Conservation (phyloP, 2,797 vertebrate species). For the Enoplosus armatus region DNA sequence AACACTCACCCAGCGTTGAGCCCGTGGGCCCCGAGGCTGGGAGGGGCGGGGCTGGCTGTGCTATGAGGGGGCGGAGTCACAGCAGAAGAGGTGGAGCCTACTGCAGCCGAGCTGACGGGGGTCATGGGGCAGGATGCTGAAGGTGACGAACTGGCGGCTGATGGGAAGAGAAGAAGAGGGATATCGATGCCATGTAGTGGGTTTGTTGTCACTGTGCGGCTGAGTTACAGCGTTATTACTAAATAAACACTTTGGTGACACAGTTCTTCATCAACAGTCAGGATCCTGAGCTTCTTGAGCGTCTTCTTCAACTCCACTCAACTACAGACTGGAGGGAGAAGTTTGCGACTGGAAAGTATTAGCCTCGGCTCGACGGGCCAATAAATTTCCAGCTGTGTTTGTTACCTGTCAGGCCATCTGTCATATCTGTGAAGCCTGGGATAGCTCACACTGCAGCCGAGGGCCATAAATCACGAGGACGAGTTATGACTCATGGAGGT, state of each 20-base stretch:
- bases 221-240: conserved; percentile 28
- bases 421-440: conserved; percentile 58
- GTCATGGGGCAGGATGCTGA: conserved; percentile 88
- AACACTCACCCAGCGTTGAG: conserved; percentile 89
- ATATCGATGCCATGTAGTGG: not conserved
- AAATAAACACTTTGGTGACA: conserved; percentile 27
- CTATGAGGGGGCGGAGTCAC: conserved; percentile 89
- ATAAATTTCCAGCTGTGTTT: conserved; percentile 74
- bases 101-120: conserved; percentile 83
- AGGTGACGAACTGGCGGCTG: conserved; percentile 88
- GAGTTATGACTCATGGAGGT: conserved; percentile 59
- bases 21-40: conserved; percentile 83
- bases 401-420: conserved; percentile 68
- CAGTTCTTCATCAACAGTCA: conserved; percentile 36
- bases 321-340: conserved; percentile 22
- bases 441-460: conserved; percentile 31
- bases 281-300: conserved; percentile 4
- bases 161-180: conserved; percentile 43
- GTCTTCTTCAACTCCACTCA: conserved; percentile 23
- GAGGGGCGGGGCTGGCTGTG: conserved; percentile 89
- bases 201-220: not conserved
- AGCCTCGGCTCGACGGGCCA: conserved; percentile 57
- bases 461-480: conserved; percentile 67
- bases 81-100: conserved; percentile 85
- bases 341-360: conserved; percentile 27